Percentiles rank a stretch among this genome's conserved stretches.
Evolutionary conservation across 2,113 vertebrate genomes (phyloP).

Genomic region (Varanus salvator): DNA sequence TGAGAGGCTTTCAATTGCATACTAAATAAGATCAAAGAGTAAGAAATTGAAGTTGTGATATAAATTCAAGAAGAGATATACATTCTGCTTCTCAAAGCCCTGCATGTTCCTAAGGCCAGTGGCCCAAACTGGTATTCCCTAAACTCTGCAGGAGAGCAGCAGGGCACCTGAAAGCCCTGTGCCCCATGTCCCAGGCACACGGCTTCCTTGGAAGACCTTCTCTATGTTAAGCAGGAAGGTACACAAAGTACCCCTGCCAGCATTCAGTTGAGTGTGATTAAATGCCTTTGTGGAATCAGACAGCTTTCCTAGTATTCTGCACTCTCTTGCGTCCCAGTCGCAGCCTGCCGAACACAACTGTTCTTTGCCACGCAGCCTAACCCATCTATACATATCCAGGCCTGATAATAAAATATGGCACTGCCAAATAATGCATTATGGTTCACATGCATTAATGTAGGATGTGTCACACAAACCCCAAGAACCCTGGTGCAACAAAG

Average conservation of each 20-base stretch:
- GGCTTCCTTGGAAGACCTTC: not conserved
- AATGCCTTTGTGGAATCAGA: not conserved
- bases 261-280: not conserved
- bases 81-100: not conserved
- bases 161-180: not conserved
- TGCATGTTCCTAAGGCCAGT: not conserved
- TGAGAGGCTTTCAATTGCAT: slow-evolving; percentile 5
- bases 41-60: not conserved
- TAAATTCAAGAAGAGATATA: not conserved
- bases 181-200: not conserved
- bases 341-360: too few relatives aligned
- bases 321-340: not conserved
- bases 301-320: too few relatives aligned
- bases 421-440: not conserved
- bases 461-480: not conserved
- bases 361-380: not conserved
- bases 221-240: not conserved
- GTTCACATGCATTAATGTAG: not conserved
- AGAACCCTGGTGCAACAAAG: not conserved
- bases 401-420: not conserved
- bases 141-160: not conserved
- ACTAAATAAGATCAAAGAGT: slow-evolving; percentile 8
- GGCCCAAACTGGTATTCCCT: not conserved
- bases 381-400: not conserved
- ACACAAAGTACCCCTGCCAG: not conserved